Base-by-base conservation (phyloP, 2,888 invertebrate genomes). In the Neoaliturus tenellus region DNA sequence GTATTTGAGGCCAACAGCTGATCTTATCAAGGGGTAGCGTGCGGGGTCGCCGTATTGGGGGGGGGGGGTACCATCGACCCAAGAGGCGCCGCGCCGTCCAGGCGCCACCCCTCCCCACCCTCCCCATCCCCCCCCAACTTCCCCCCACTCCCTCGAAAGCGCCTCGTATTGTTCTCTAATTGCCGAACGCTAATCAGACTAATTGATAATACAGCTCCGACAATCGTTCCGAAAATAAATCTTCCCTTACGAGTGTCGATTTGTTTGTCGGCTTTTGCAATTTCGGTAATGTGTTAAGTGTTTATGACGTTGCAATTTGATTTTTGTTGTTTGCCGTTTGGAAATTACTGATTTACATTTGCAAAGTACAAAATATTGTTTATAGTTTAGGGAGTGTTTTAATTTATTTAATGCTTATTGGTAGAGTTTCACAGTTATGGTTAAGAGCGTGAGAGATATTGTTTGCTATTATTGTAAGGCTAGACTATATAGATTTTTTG, bases 141-240 rank as follows among this genome's bases (percentile, higher is more conserved):
- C 33, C n/a, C 8, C 67, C 6, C 39, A 8, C 35, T 71, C 33
- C 1, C n/a, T n/a, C n/a, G n/a, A n/a, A n/a, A n/a, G n/a, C n/a
- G 23, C 10, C 44, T 44, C 73, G 73, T 75, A 75, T 75, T 75
- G 73, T 75, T 75, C 73, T 28, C 73, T 75, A 75, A 75, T 75
- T 75, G 73, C 44, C 44, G 44, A 39, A 75, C 39, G 44, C 73
- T 75, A 75, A 75, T 75, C 73, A 75, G 73, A 44, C 73, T 75
- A 75, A 75, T 75, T 75, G 73, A 75, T 75, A 75, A 44, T 28
- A 44, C 44, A 75, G 73, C 44, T 17, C 73, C 23, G 35, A 44
- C 73, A 75, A 44, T 44, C 44, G 39, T 44, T 12, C 44, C 25
- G 10, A 75, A 75, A 75, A 75, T 44, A 75, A 75, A 75, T 75